phyloP scores from a whole-genome alignment of 2,797 vertebrate genomes.

The Calcarius lapponicus region DNA sequence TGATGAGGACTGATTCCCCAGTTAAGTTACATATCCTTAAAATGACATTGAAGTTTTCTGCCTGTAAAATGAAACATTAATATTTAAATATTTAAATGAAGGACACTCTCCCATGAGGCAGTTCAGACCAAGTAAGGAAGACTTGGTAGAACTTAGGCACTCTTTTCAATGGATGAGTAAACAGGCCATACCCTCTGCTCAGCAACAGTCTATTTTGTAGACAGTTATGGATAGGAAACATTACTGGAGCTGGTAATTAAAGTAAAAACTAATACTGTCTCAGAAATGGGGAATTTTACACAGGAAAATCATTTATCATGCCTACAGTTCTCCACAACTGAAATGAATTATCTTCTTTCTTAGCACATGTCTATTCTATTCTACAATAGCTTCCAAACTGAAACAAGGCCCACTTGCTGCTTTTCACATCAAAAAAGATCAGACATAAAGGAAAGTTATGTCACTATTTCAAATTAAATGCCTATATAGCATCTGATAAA shows the following conservation, averaged over 20 bases:
- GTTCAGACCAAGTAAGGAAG: slow-evolving; percentile 75
- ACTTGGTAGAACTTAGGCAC: slow-evolving; percentile 84
- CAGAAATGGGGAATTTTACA: slow-evolving; percentile 89
- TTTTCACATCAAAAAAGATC: slow-evolving; percentile 18
- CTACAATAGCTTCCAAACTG: slow-evolving; percentile 18
- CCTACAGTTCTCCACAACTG: slow-evolving; percentile 80
- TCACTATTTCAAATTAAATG: slow-evolving; percentile 3
- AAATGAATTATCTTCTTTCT: slow-evolving; percentile 89
- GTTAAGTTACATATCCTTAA: slow-evolving; percentile 88
- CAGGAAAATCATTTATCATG: slow-evolving; percentile 92
- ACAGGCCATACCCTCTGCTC: slow-evolving; percentile 94
- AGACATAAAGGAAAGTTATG: neutral
- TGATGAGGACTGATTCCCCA: slow-evolving; percentile 27
- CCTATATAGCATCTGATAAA: neutral
- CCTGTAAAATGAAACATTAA: slow-evolving; percentile 88
- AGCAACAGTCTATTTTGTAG: slow-evolving; percentile 89
- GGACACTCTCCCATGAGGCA: slow-evolving; percentile 83
- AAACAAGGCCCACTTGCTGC: slow-evolving; percentile 39
- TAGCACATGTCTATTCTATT: slow-evolving; percentile 73
- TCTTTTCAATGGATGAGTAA: slow-evolving; percentile 90
- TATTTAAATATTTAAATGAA: slow-evolving; percentile 99
- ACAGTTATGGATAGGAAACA: slow-evolving; percentile 99
- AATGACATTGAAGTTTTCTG: slow-evolving; percentile 91
- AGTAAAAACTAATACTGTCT: slow-evolving; percentile 98
- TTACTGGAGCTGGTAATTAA: slow-evolving; percentile 97